A percentile compares a stretch with the other conserved stretches of the same genome.
These are phyloP conservation scores for Cettia cetti DNA, from an alignment of 2,113 vertebrate genomes.

Conservation along the genomic window DNA sequence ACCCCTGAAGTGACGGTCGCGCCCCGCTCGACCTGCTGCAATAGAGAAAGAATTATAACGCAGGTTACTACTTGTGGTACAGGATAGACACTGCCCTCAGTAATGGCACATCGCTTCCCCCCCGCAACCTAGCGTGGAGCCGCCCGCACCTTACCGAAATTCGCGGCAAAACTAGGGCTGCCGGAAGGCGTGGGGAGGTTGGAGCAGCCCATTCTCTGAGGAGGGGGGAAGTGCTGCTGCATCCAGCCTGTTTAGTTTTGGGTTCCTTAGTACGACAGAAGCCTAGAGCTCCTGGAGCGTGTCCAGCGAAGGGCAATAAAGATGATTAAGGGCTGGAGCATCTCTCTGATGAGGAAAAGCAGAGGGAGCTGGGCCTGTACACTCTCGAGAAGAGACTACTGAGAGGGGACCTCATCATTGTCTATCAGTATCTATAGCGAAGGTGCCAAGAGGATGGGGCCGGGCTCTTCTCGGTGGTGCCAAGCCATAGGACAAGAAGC, in stretches of 20 bases:
- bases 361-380: neutral
- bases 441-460: no score
- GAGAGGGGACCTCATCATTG: neutral
- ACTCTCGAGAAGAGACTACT: no score
- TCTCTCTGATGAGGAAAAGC: neutral
- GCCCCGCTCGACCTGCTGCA: fast-evolving
- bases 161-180: neutral
- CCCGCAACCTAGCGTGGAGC: neutral
- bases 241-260: no score
- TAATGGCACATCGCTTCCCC: fast-evolving
- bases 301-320: neutral
- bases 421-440: no score
- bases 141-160: neutral
- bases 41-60: fast-evolving
- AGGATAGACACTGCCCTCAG: no score
- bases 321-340: neutral
- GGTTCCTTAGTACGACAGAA: neutral
- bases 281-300: neutral
- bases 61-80: fast-evolving
- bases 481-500: neutral
- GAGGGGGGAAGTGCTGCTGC: fast-evolving
- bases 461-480: neutral
- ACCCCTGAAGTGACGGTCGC: fast-evolving
- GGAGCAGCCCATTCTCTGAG: neutral
- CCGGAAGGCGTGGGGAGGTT: neutral